Evolutionary conservation across 2,888 invertebrate genomes (phyloP), one percentile per base, ranked within the genome.

Genomic region (Dexiosoma caninum): DNA sequence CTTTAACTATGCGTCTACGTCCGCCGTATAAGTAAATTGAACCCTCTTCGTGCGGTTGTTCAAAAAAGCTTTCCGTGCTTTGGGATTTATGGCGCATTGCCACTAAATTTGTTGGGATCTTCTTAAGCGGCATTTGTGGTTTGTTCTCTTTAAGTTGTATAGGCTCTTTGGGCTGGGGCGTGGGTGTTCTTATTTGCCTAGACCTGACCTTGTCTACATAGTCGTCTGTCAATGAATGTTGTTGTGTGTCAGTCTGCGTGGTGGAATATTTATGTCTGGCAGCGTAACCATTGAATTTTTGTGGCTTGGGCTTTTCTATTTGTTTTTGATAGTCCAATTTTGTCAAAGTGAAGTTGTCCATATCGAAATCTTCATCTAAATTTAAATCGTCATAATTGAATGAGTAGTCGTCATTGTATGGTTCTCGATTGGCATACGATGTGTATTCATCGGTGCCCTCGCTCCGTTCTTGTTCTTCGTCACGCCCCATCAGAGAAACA

Each of bases 21-120:
- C 88, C 88, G n/a, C 88, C 88, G 82, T 88, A 88, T 84, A 88
- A 85, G 55, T 88, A 88, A 10, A 88, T 83, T 1, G 88, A 85
- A 16, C 88, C 88, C 84, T 88, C 88, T 72, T 90, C 89, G 74
- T 86, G 87, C 37, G 89, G 87, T 83, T 89, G 87, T 84, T 89
- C 88, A 72, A 90, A 90, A 84, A 90, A 90, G 78, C 90, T 90
- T 79, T 90, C 90, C 10, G 86, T 90, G 30, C 90, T 90, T 75
- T 87, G 86, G 14, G 90, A 90, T 82, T 89, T 89, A 75, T 86
- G 86, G 62, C 87, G 87, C 62, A 83, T 80, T 10, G 70, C 21
- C 3, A 79, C 6, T 0, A 82, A 57, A 51, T 76, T 79, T 19
- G 82, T 40, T n/a, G 66, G 19, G 4, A 55, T 53, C 42, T 82